A percentile compares a stretch with the other conserved stretches of the same genome.
Evolutionary conservation across 2,113 vertebrate species (phyloP).

Genomic region (Panthera leo): DNA sequence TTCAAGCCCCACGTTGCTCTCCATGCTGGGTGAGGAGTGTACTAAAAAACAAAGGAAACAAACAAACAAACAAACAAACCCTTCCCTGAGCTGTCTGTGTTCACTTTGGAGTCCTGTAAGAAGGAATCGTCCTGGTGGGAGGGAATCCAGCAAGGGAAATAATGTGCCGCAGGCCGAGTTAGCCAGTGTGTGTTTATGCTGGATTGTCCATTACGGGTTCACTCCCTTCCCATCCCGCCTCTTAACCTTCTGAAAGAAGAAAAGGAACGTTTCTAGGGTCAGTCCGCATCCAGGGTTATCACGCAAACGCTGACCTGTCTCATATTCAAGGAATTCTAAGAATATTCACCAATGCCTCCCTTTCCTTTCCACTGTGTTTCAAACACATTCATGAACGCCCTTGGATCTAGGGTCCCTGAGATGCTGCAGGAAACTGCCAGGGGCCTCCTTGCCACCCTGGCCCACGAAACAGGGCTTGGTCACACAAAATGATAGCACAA

Average conservation of each 20-base stretch:
- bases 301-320: neutral
- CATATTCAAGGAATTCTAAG: neutral
- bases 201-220: slow-evolving; percentile 55
- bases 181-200: slow-evolving; percentile 52
- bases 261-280: neutral
- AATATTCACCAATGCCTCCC: neutral
- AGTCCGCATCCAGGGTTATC: neutral
- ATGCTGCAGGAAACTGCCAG: neutral
- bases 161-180: neutral
- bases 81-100: neutral
- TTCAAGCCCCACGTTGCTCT: too few species aligned
- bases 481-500: neutral
- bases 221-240: neutral
- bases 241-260: neutral
- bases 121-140: slow-evolving; percentile 61
- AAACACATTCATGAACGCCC: neutral
- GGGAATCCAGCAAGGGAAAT: slow-evolving; percentile 70
- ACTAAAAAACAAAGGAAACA: too few species aligned
- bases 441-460: neutral
- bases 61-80: neutral
- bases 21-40: too few species aligned
- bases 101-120: neutral
- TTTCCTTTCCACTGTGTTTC: neutral
- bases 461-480: neutral
- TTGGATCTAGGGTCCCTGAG: neutral